Percentiles rank a stretch among this genome's conserved stretches.
These are phyloP conservation scores for Arctia plantaginis DNA, from an alignment of 2,888 invertebrate species.

Conservation along the genomic window DNA sequence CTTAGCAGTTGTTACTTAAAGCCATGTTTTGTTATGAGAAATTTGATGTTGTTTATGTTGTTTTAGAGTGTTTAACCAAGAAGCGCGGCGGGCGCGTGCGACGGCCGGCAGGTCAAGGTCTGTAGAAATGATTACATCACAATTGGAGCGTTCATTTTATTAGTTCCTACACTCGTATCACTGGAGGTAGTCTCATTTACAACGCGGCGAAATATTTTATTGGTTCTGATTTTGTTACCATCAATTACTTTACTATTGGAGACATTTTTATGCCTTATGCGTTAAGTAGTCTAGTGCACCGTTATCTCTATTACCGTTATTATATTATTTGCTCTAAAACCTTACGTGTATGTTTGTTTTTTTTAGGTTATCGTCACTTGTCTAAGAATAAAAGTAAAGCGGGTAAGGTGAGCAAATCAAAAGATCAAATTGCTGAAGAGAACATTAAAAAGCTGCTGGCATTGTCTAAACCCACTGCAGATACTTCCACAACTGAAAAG, in stretches of 20 bases:
- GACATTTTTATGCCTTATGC: neutral
- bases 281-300: neutral
- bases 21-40: neutral
- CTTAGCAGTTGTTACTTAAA: neutral
- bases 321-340: neutral
- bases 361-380: slow-evolving; percentile 47
- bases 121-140: slow-evolving; percentile 33
- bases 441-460: slow-evolving; percentile 82
- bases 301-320: too few species aligned
- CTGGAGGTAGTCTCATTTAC: neutral
- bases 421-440: slow-evolving; percentile 69
- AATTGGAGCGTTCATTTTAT: neutral
- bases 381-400: slow-evolving; percentile 58
- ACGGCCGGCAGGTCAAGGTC: slow-evolving; percentile 72
- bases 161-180: slow-evolving; percentile 8
- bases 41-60: slow-evolving; percentile 28
- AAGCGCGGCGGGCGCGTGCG: slow-evolving; percentile 66
- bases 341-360: slow-evolving; percentile 1
- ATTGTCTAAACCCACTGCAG: slow-evolving; percentile 74
- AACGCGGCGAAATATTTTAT: slow-evolving; percentile 8
- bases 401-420: slow-evolving; percentile 49
- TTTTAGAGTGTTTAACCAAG: slow-evolving; percentile 69
- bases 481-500: slow-evolving; percentile 75
- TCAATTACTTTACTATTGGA: neutral
- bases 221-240: slow-evolving; percentile 7